Conservation (phyloP, 2,888 invertebrate species). For the Hypomecis atomaria region DNA sequence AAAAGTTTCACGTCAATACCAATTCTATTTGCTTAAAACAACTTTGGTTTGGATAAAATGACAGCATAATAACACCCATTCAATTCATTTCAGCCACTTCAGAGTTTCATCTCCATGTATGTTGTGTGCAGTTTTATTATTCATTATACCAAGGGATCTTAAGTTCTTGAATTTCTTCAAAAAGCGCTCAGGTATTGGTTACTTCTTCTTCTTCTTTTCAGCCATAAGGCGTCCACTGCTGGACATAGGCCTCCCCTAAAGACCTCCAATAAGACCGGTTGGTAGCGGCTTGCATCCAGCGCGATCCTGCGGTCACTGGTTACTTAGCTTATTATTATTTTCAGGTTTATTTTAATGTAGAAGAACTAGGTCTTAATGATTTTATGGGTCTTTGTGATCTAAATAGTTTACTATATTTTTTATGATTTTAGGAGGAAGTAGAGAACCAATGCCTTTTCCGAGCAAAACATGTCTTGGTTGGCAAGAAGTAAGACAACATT, state of each 20-base stretch:
- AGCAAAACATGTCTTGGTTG: conserved; percentile 64
- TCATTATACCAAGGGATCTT: conserved; percentile 58
- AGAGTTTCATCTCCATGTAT: conserved; percentile 56
- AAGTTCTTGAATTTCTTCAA: conserved; percentile 60
- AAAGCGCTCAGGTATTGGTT: conserved; percentile 49
- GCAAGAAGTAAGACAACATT: conserved; percentile 53
- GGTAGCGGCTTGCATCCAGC: no score
- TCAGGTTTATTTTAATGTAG: no score
- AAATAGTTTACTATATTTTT: not conserved
- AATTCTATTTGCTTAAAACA: no score
- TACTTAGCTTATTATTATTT: no score
- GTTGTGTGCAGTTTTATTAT: conserved; percentile 58
- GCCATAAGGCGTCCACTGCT: no score
- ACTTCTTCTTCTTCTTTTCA: no score
- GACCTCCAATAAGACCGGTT: no score
- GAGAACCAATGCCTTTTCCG: conserved; percentile 46
- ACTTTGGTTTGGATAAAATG: not conserved
- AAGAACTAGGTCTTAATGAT: no score
- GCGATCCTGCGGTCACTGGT: no score
- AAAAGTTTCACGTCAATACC: no score
- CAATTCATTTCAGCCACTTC: conserved; percentile 54
- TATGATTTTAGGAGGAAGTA: conserved; percentile 40
- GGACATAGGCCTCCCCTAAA: no score
- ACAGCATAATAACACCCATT: not conserved
- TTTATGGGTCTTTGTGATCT: no score